Conservation (phyloP, 2,113 vertebrate species). For the Limnothrissa miodon region DNA sequence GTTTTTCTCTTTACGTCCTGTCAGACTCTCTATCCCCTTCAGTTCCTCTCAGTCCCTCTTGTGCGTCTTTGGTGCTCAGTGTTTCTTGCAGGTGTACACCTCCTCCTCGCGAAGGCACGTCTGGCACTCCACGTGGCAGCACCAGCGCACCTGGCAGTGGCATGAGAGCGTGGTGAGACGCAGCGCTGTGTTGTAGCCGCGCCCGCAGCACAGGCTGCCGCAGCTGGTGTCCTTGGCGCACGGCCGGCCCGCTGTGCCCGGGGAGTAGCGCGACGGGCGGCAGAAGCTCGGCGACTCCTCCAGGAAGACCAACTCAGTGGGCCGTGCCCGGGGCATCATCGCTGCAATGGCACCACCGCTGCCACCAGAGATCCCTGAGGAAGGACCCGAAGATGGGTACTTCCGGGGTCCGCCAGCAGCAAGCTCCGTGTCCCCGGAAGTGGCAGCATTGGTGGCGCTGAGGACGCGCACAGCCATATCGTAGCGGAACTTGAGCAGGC, state of each 20-base stretch:
- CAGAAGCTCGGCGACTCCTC: constrained; percentile 98
- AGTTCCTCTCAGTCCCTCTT: background rate
- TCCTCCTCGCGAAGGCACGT: constrained; percentile 93
- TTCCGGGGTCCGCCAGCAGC: constrained; percentile 69
- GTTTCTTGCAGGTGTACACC: constrained; percentile 93
- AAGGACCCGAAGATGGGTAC: background rate
- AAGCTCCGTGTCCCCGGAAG: constrained; percentile 82
- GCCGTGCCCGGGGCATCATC: constrained; percentile 63
- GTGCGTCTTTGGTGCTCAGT: constrained; percentile 64
- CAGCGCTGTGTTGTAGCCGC: constrained; percentile 95
- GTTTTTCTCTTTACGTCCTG: background rate
- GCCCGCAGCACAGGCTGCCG: constrained; percentile 91
- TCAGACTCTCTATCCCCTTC: constrained; percentile 9
- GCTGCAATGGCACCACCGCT: constrained; percentile 49
- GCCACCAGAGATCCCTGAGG: background rate
- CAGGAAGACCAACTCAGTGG: constrained; percentile 87
- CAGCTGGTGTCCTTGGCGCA: constrained; percentile 92
- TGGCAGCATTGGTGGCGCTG: constrained; percentile 88
- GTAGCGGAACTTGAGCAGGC: constrained; percentile 86
- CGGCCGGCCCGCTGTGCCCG: constrained; percentile 83
- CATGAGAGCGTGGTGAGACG: constrained; percentile 89
- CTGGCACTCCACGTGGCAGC: constrained; percentile 97
- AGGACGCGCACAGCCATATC: constrained; percentile 85
- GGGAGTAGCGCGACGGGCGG: constrained; percentile 86
- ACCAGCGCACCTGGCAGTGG: constrained; percentile 98